Base-by-base conservation (phyloP, 1,140 invertebrate genomes). In the Eufriesea mexicana region DNA sequence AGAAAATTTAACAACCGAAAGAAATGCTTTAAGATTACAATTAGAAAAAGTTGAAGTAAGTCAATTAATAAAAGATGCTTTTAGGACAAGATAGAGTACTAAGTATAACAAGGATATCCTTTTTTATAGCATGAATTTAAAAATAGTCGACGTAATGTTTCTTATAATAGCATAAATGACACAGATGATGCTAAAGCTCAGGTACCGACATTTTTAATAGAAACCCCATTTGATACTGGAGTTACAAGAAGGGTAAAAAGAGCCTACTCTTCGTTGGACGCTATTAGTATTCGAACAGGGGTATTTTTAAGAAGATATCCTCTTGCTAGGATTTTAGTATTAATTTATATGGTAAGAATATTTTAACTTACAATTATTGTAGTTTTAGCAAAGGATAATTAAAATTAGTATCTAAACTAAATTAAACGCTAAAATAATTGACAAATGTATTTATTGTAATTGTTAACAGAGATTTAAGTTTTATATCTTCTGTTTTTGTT, bases 261-360 rank as follows among this genome's bases (percentile, higher is more conserved):
- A 89, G 97, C 97, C 45, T 97, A 97, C 89, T 96, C 96, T 49
- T 95, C 95, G 57, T 94, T 98, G 23, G 97, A 98, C 93, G 95
- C 96, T 47, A 96, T 97, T 84, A 97, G 97, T 85, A 95, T 98
- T 68, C 95, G 97, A 77, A 95, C 97, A 35, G 97, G 97, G 25
- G 95, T 97, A 23, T 98, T 98, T 93, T 93, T 98, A 51, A 95
- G 97, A 79, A 94, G 97, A 83, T 97, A 98, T 95, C 97, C 97
- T 9, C 94, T 97, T 77, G 97, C 97, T 57, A 95, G 97, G 85
- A 96, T 98, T 73, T 96, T 97, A 93, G 96, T 98, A 18, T 95
- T 98, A 75, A 93, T 96, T 82, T 98, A 98, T 89, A 96, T 96
- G 95, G 96, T 96, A 93, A 94, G 91, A 61, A 18, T 25, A 74